Percentiles rank a stretch among this genome's conserved stretches.
Evolutionary conservation across 2,797 vertebrate genomes (phyloP).

Genomic region (Megaceryle alcyon): DNA sequence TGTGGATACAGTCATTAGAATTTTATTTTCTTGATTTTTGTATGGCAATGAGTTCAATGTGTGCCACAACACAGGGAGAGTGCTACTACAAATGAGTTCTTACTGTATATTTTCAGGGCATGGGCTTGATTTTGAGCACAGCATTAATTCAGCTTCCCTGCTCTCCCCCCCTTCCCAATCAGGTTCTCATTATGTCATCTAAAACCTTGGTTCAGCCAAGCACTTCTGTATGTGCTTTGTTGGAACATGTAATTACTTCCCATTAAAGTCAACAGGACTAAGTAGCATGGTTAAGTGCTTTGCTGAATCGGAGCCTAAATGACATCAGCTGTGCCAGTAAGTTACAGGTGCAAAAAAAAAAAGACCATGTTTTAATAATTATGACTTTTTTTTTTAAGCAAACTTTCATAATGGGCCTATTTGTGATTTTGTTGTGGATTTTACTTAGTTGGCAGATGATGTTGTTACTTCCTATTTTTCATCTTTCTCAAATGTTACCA

Average conservation of each 20-base stretch:
- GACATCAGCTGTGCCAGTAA: conserved; percentile 63
- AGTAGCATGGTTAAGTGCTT: conserved; percentile 62
- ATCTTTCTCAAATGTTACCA: neutral
- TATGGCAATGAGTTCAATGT: neutral
- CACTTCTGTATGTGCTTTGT: conserved; percentile 55
- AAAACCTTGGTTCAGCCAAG: conserved; percentile 61
- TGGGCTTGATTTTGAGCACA: neutral
- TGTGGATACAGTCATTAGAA: neutral
- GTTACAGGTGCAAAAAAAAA: conserved; percentile 39
- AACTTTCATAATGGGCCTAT: neutral
- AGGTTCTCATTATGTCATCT: conserved; percentile 43
- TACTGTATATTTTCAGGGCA: neutral
- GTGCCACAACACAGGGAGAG: neutral
- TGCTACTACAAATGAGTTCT: neutral
- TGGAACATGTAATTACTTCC: conserved; percentile 69
- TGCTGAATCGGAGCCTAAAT: conserved; percentile 65
- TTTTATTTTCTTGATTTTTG: neutral
- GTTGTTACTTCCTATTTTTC: neutral
- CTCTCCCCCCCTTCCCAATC: neutral
- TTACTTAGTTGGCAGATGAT: neutral
- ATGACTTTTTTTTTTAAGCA: neutral
- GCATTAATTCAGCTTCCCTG: neutral
- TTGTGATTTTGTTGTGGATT: neutral
- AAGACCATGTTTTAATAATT: neutral
- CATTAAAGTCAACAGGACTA: conserved; percentile 62